Base-by-base conservation (phyloP, 2,113 vertebrate species). In the Dromiciops gliroides region DNA sequence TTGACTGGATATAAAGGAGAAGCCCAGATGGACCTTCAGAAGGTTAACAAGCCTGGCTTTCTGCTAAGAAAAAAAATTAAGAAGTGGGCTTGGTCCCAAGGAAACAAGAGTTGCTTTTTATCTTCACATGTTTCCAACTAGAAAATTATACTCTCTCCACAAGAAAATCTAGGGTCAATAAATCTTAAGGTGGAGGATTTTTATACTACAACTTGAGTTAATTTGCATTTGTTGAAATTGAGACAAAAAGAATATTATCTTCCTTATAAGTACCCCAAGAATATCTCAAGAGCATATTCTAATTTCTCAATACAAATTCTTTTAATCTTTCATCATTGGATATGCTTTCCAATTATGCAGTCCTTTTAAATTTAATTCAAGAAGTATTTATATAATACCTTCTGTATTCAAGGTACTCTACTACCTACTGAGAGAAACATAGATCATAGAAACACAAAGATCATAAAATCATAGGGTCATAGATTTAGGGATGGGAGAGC, bases 111-210 rank as follows among this genome's bases (percentile, higher is more conserved):
- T 75, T 44, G 14, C 7, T 44, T 83, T 83, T 75, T 44, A 91
- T 49, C 56, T 49, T 50, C 11, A 44, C 48, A 94, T 93, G 93
- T 95, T 95, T 91, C 47, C 22, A 96, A 94, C 94, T 88, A 95
- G 92, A 97, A 67, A 89, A 96, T 94, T 89, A 47, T 28, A 90
- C 60, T 83, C 48, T 95, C 94, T 97, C 51, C 51, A n/a, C 52
- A 95, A 91, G 89, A 97, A 95, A 94, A 96, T n/a, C 91, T 90
- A 96, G 94, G 94, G 90, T 92, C 89, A 95, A 44, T 90, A 96
- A 83, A 90, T 83, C 56, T 96, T 93, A 92, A 93, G n/a, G 56
- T 51, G 95, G 96, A 96, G 91, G 94, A 93, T 92, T 97, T 97
- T 97, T 93, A 83, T 96, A 31, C 51, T 96, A 94, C 91, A 92